phyloP scores from a whole-genome alignment of 2,113 vertebrate genomes.

The Oryzias javanicus region DNA sequence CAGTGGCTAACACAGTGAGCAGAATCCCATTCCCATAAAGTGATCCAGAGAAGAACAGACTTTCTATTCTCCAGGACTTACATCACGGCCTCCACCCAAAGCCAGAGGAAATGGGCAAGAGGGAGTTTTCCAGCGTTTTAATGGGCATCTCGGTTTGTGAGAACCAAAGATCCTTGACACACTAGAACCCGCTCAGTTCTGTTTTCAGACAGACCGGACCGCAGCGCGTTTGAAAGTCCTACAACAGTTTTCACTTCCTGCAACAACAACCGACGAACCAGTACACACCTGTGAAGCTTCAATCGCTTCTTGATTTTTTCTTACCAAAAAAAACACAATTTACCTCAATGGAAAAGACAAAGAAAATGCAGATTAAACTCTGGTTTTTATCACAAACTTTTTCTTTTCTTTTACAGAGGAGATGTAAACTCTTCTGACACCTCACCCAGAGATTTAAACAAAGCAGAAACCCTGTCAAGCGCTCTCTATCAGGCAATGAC shows the following conservation, averaged over 20 bases:
- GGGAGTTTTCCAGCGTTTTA: constrained; percentile 67
- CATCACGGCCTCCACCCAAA: constrained; percentile 70
- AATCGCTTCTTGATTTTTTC: neutral
- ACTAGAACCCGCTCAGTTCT: constrained; percentile 34
- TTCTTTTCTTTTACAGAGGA: constrained; percentile 14
- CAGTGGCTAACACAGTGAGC: constrained; percentile 39
- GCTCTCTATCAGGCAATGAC: constrained; percentile 22
- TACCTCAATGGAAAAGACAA: neutral
- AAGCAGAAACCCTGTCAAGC: constrained; percentile 8
- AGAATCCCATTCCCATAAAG: constrained; percentile 57
- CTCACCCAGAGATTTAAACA: constrained; percentile 28
- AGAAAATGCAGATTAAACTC: constrained; percentile 7
- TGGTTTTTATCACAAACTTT: neutral
- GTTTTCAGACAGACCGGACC: constrained; percentile 41
- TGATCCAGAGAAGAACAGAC: constrained; percentile 58
- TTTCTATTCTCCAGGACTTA: constrained; percentile 60
- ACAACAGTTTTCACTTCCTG: constrained; percentile 56
- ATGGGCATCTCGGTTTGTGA: constrained; percentile 62
- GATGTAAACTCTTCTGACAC: constrained; percentile 31
- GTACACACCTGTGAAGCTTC: neutral
- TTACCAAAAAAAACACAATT: neutral
- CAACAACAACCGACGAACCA: constrained; percentile 21
- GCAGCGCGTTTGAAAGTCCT: constrained; percentile 29
- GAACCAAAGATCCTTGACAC: constrained; percentile 57
- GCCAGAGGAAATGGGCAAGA: constrained; percentile 68